Conservation (phyloP, 2,113 vertebrate species). For the Parotia lawesii region DNA sequence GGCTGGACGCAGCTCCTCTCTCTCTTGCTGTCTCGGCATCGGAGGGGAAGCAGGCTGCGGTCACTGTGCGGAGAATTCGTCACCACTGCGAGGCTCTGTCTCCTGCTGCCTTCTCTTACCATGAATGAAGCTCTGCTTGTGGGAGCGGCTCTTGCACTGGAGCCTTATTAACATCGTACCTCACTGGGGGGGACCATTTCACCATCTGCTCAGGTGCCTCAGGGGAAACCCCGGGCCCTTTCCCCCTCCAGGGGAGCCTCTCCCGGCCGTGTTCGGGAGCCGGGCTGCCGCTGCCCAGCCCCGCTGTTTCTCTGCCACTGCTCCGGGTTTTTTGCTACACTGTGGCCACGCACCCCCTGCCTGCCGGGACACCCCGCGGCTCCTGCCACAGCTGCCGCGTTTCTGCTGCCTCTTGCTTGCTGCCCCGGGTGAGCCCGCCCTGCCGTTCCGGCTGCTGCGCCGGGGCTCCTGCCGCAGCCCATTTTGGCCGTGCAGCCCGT, state of each 20-base stretch:
- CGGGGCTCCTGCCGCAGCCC: background rate
- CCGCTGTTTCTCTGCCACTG: background rate
- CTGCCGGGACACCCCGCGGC: background rate
- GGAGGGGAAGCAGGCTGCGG: background rate
- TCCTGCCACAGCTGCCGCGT: too few relatives aligned
- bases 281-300: background rate
- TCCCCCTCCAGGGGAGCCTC: background rate
- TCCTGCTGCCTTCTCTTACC: background rate
- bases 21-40: fast-evolving
- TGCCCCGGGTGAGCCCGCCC: background rate
- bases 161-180: background rate
- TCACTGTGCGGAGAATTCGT: background rate
- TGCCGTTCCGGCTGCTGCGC: too few relatives aligned
- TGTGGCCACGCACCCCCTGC: background rate
- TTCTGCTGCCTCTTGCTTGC: background rate
- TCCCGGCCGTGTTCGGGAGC: background rate
- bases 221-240: background rate
- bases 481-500: fast-evolving
- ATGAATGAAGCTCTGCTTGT: background rate
- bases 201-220: background rate
- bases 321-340: background rate
- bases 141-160: background rate
- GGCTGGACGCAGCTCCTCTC: background rate
- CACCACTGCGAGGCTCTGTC: background rate
- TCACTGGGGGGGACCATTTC: background rate